phyloP scores from a whole-genome alignment of 2,797 vertebrate species.

The Agapornis canus region DNA sequence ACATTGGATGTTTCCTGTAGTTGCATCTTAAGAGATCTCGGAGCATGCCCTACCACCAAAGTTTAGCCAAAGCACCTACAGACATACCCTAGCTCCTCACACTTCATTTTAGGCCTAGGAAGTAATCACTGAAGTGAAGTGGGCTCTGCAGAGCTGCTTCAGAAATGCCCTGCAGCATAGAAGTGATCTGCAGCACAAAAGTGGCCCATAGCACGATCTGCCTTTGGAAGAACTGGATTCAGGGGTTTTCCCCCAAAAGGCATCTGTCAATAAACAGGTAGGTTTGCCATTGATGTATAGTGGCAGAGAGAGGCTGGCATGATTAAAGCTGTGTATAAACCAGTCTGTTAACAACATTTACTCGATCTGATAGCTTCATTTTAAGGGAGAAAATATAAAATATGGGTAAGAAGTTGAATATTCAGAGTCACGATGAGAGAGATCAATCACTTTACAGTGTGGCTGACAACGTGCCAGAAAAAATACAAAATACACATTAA shows the following conservation, averaged over 20 bases:
- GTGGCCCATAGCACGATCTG: background rate
- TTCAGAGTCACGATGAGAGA: background rate
- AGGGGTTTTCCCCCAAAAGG: background rate
- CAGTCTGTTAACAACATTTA: background rate
- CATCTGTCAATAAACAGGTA: background rate
- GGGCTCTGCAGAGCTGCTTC: slow-evolving; percentile 1
- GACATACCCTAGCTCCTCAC: background rate
- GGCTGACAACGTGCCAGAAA: background rate
- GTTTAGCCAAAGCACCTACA: background rate
- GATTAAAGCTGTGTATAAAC: background rate
- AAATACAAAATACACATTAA: background rate
- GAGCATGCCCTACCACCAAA: background rate
- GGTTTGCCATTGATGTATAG: background rate
- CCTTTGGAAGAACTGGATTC: background rate
- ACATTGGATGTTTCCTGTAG: background rate
- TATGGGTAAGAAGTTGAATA: background rate
- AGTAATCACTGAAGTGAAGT: background rate
- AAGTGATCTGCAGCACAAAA: background rate
- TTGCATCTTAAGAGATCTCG: background rate
- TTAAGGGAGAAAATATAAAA: background rate
- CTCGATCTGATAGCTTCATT: background rate
- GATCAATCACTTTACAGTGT: background rate
- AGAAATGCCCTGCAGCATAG: background rate
- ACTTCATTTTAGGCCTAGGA: background rate
- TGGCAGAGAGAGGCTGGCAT: background rate